Base-by-base conservation (phyloP, 2,113 vertebrate species). In the Suncus etruscus region DNA sequence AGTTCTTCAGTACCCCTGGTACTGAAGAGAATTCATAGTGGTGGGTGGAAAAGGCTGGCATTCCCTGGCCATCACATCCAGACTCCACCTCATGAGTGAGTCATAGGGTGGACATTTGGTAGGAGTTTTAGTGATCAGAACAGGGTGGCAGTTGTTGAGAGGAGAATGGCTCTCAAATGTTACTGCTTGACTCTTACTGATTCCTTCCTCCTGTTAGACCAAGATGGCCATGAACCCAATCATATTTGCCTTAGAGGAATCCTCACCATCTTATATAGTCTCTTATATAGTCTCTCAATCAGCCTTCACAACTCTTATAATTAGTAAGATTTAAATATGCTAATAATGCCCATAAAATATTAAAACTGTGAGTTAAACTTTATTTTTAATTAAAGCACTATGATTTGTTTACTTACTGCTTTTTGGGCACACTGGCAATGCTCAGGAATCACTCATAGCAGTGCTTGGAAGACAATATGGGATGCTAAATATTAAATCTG, bases 11-110 rank as follows among this genome's bases (percentile, higher is more conserved):
- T 48, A 51, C 27, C 65, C n/a, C 45, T 10, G 1, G 1, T 18
- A 0, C 9, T 2, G 25, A 54, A 25, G 18, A 76, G 45, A 2
- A 5, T 80, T 14, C 18, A 27, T 1, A 0, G 50, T 7, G 47
- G 15, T 12, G 8, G 65, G 45, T 12, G 8, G 65, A 39, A 25
- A n/a, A 47, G 22, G 9, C 6, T 6, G 45, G 8, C 25, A 1
- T 31, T 69, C 11, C 39, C 32, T 54, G 39, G 27, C 29, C 18
- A 1, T 65, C 80, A 89, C 32, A 27, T 66, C 20, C 45, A 70
- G 48, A 5, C 11, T 4, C 31, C 31, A 0, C 39, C 32, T 7
- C 6, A 3, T 61, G 58, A 16, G 18, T 61, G 39, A 1, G 12
- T 76, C 70, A 27, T 0, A 51, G 47, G 10, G 9, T 2, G 18